Percentiles rank a stretch among this genome's conserved stretches.
Evolutionary conservation across 2,113 vertebrate species (phyloP).

Genomic region (Pimephales promelas): DNA sequence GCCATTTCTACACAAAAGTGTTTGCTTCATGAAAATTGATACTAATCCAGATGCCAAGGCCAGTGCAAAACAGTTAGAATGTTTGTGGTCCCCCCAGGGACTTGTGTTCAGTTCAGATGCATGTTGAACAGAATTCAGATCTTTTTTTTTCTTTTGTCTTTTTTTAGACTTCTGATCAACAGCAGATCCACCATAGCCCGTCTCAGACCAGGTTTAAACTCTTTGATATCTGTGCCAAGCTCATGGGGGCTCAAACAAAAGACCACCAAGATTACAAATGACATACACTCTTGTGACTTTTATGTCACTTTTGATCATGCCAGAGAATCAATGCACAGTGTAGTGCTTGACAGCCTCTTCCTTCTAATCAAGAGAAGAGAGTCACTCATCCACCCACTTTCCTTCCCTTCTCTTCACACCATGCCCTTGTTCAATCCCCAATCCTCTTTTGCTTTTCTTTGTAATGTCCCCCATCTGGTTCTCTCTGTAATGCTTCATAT

Average conservation of each 20-base stretch:
- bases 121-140: slow-evolving; percentile 8
- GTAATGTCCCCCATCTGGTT: slow-evolving; percentile 16
- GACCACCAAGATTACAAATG: slow-evolving; percentile 55
- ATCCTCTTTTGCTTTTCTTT: slow-evolving; percentile 31
- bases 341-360: slow-evolving; percentile 39
- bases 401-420: slow-evolving; percentile 16
- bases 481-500: neutral
- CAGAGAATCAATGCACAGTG: slow-evolving; percentile 42
- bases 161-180: slow-evolving; percentile 24
- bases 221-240: slow-evolving; percentile 59
- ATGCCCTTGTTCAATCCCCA: slow-evolving; percentile 38
- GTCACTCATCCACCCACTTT: slow-evolving; percentile 22
- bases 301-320: slow-evolving; percentile 60
- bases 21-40: neutral
- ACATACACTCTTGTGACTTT: slow-evolving; percentile 39
- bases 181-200: slow-evolving; percentile 17
- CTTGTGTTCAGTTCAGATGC: neutral
- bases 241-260: slow-evolving; percentile 43
- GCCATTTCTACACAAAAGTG: neutral
- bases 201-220: slow-evolving; percentile 39
- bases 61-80: neutral
- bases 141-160: slow-evolving; percentile 25
- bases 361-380: slow-evolving; percentile 50
- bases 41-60: slow-evolving; percentile 17
- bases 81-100: neutral